phyloP scores from a whole-genome alignment of 1,140 invertebrate species.

The Drosophila azteca region DNA sequence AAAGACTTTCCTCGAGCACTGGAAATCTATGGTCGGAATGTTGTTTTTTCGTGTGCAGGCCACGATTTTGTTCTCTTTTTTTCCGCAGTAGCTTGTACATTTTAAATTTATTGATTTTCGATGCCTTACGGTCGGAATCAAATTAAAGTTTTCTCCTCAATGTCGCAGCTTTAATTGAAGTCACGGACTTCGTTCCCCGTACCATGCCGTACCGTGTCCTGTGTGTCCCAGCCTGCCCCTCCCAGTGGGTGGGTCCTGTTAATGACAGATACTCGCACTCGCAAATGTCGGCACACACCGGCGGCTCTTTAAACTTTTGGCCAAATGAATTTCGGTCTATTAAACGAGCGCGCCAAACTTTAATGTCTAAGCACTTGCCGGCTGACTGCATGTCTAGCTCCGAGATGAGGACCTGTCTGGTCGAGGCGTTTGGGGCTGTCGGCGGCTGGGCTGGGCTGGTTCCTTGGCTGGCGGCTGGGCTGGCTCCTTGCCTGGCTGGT shows the following conservation, averaged over 20 bases:
- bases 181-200: neutral
- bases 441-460: slow-evolving; percentile 8
- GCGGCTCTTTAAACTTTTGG: slow-evolving; percentile 71
- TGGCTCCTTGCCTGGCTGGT: slow-evolving; percentile 22
- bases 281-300: slow-evolving; percentile 51
- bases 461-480: slow-evolving; percentile 20
- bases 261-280: slow-evolving; percentile 50
- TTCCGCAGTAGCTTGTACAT: slow-evolving; percentile 49
- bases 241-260: slow-evolving; percentile 35
- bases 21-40: slow-evolving; percentile 55
- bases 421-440: slow-evolving; percentile 15
- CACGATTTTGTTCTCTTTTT: slow-evolving; percentile 42
- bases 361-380: slow-evolving; percentile 74
- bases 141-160: slow-evolving; percentile 52
- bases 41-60: slow-evolving; percentile 37
- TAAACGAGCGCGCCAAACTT: slow-evolving; percentile 65
- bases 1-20: slow-evolving; percentile 48
- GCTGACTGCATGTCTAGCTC: slow-evolving; percentile 51
- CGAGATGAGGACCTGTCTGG: slow-evolving; percentile 52
- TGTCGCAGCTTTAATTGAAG: slow-evolving; percentile 60
- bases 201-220: neutral
- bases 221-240: slow-evolving; percentile 8
- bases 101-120: slow-evolving; percentile 81
- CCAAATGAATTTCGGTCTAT: slow-evolving; percentile 70
- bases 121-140: slow-evolving; percentile 41